A percentile compares a stretch with the other conserved stretches of the same genome.
Evolutionary conservation across 2,797 vertebrate species (phyloP).

Genomic region (Salmo trutta): DNA sequence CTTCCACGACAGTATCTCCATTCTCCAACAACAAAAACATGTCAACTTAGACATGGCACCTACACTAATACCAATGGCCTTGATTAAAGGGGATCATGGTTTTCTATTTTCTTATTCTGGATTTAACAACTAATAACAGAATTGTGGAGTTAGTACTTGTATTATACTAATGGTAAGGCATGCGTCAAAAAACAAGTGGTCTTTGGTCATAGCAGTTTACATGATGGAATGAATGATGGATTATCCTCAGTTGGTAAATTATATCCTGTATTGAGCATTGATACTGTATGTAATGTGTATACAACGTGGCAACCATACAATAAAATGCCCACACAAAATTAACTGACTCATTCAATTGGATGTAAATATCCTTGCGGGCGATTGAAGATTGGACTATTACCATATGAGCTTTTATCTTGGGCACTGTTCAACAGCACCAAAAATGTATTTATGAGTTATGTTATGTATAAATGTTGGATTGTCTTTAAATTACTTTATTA

Average conservation of each 20-base stretch:
- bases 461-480: conserved; percentile 34
- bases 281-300: not conserved
- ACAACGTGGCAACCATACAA: not conserved
- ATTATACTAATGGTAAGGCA: not conserved
- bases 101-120: not conserved
- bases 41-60: not conserved
- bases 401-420: not conserved
- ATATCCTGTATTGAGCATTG: not conserved
- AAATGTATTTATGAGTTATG: conserved; percentile 23
- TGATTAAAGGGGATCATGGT: not conserved
- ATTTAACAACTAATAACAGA: not conserved
- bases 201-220: conserved; percentile 3
- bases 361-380: not conserved
- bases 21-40: not conserved
- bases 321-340: not conserved
- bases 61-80: not conserved
- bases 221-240: not conserved
- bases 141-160: not conserved
- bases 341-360: not conserved
- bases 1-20: not conserved
- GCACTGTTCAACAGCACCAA: conserved; percentile 39
- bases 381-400: no score
- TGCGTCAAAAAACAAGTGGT: not conserved
- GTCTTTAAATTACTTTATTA: conserved; percentile 39
- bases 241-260: not conserved